Evolutionary conservation across 2,797 vertebrate genomes (phyloP), one percentile per base, ranked within the genome.

Genomic region (Cyclopterus lumpus): DNA sequence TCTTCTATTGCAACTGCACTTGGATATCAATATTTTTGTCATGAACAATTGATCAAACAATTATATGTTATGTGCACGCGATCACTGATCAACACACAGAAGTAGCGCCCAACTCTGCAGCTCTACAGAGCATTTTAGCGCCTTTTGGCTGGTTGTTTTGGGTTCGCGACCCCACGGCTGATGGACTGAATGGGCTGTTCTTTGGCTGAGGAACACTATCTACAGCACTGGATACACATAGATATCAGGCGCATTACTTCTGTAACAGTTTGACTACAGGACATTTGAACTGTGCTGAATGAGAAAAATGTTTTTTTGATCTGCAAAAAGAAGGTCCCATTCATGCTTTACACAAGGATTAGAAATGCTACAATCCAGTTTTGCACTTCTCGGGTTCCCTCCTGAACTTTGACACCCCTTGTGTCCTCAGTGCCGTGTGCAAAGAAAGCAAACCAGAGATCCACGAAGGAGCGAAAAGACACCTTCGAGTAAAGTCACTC

Each of bases 401-500:
- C 44, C 60, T 67, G 62, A 58, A 48, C 30, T 64, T 32, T 61
- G 15, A 64, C 70, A 64, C 6, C 10, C 18, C 15, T 1, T 8
- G 14, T 38, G 22, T 57, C 49, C 36, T 76, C 61, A 20, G 38
- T 30, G 67, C 58, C 55, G 53, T 28, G 42, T 58, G 68, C 75
- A 22, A 49, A 1, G 1, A 63, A 63, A 65, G 51, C 46, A 61
- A 4, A 61, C 75, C 51, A 58, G 48, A 66, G 44, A 72, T 26
- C 34, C 66, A 82, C 66, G 60, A 57, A 67, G n/a, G 14, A 55
- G 30, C 64, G 61, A 49, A 83, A 46, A 61, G 11, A 34, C 38
- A 57, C 67, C 40, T 78, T 8, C 6, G 49, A 70, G 57, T 61
- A 28, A 24, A 71, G 26, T 15, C 78, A 28, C 55, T 86, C 60